Percentiles rank a stretch among this genome's conserved stretches.
phyloP scores from a whole-genome alignment of 2,888 invertebrate species.

The Hypomecis punctinalis region DNA sequence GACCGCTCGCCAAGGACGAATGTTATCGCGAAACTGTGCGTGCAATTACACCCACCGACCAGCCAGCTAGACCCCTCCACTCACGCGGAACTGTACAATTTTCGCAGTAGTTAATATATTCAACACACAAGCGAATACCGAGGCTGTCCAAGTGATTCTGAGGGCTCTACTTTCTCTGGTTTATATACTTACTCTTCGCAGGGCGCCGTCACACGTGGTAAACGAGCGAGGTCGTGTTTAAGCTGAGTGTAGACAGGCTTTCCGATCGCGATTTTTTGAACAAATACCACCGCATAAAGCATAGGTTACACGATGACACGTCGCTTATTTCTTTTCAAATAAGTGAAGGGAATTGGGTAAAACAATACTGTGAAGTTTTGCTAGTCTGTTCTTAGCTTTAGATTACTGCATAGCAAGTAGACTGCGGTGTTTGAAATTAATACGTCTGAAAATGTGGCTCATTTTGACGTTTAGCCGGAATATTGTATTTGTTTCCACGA shows the following conservation, averaged over 20 bases:
- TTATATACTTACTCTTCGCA: slow-evolving; percentile 47
- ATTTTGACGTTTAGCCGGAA: slow-evolving; percentile 56
- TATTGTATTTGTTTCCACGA: slow-evolving; percentile 29
- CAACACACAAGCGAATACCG: slow-evolving; percentile 47
- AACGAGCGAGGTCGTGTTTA: slow-evolving; percentile 4
- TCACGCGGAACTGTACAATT: slow-evolving; percentile 42
- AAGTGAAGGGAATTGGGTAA: neutral
- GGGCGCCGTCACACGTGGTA: slow-evolving; percentile 59
- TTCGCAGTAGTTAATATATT: slow-evolving; percentile 26
- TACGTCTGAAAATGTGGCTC: slow-evolving; percentile 66
- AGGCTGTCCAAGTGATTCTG: slow-evolving; percentile 42
- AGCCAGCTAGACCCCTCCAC: slow-evolving; percentile 51
- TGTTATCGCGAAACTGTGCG: slow-evolving; percentile 71
- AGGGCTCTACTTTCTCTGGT: slow-evolving; percentile 53
- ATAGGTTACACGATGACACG: too few species aligned
- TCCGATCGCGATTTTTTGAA: neutral
- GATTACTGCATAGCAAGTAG: slow-evolving; percentile 72
- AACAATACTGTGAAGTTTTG: neutral
- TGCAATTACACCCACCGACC: slow-evolving; percentile 67
- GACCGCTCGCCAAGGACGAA: slow-evolving; percentile 74
- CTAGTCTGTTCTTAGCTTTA: slow-evolving; percentile 4
- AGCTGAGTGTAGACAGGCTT: neutral
- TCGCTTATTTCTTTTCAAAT: neutral
- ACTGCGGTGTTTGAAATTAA: slow-evolving; percentile 81
- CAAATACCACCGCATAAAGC: too few species aligned